A percentile compares a stretch with the other conserved stretches of the same genome.
Evolutionary conservation across 2,113 vertebrate genomes (phyloP).

Genomic region (Epinephelus cyanopodus): DNA sequence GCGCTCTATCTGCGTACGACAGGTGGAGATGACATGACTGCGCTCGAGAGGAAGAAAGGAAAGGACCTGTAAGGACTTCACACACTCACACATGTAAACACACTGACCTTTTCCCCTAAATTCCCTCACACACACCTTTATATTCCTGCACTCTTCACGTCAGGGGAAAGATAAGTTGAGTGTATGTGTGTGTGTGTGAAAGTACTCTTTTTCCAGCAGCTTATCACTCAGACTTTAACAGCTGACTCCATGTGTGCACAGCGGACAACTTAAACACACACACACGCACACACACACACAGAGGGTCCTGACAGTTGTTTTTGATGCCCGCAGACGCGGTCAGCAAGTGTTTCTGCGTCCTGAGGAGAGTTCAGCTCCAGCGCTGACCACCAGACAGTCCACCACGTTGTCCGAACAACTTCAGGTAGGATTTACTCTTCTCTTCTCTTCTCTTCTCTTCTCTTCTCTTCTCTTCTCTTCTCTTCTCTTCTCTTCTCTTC

Average conservation of each 20-base stretch:
- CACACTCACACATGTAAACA: slow-evolving; percentile 24
- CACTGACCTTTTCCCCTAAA: slow-evolving; percentile 44
- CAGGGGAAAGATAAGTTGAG: slow-evolving; percentile 47
- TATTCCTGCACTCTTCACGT: slow-evolving; percentile 62
- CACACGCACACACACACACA: slow-evolving; percentile 9
- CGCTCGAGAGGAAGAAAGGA: slow-evolving; percentile 79
- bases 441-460: not conserved
- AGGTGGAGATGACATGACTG: slow-evolving; percentile 85
- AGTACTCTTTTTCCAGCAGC: slow-evolving; percentile 31
- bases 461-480: slow-evolving; percentile 24
- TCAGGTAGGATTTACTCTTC: slow-evolving; percentile 71
- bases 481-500: too few species aligned
- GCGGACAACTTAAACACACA: slow-evolving; percentile 31
- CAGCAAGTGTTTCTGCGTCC: slow-evolving; percentile 83
- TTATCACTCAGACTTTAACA: slow-evolving; percentile 48
- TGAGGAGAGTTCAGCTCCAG: slow-evolving; percentile 78
- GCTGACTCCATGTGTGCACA: slow-evolving; percentile 49
- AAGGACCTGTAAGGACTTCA: slow-evolving; percentile 83
- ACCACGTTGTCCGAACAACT: slow-evolving; percentile 74
- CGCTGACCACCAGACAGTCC: slow-evolving; percentile 68
- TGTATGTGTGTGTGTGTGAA: slow-evolving; percentile 18
- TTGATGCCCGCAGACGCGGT: slow-evolving; percentile 76
- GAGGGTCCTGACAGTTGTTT: slow-evolving; percentile 53
- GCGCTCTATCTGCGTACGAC: slow-evolving; percentile 73
- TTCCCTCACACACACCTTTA: slow-evolving; percentile 67